Evolutionary conservation across 2,888 invertebrate genomes (phyloP).

Genomic region (Apamea monoglypha): DNA sequence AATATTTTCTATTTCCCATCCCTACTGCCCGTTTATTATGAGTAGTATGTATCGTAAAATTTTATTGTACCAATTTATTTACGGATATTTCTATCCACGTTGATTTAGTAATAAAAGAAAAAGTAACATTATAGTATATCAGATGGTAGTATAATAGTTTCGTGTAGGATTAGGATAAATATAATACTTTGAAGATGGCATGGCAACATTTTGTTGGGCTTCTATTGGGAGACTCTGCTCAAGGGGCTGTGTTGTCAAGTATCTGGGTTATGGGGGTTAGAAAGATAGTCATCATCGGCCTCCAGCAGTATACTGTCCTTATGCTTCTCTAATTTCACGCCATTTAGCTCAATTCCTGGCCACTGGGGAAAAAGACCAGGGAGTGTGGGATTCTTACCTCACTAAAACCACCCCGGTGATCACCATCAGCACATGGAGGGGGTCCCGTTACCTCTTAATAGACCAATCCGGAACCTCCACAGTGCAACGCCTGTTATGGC

Average conservation of each 20-base stretch:
- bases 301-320: too few species aligned
- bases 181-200: not conserved
- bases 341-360: too few species aligned
- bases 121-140: conserved; percentile 29
- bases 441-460: too few species aligned
- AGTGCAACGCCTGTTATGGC: too few species aligned
- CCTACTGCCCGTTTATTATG: conserved; percentile 50
- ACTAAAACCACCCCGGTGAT: too few species aligned
- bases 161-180: conserved; percentile 1
- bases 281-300: too few species aligned
- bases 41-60: conserved; percentile 54
- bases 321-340: too few species aligned
- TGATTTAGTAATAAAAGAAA: conserved; percentile 61
- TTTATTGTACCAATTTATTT: conserved; percentile 61
- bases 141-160: conserved; percentile 12
- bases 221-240: not conserved
- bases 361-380: too few species aligned
- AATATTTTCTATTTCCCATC: conserved; percentile 43
- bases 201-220: not conserved
- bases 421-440: too few species aligned
- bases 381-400: too few species aligned
- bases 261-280: not conserved
- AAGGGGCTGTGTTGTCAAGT: not conserved
- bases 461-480: too few species aligned
- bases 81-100: conserved; percentile 58